phyloP scores from a whole-genome alignment of 2,113 vertebrate genomes.

The Clarias magur region DNA sequence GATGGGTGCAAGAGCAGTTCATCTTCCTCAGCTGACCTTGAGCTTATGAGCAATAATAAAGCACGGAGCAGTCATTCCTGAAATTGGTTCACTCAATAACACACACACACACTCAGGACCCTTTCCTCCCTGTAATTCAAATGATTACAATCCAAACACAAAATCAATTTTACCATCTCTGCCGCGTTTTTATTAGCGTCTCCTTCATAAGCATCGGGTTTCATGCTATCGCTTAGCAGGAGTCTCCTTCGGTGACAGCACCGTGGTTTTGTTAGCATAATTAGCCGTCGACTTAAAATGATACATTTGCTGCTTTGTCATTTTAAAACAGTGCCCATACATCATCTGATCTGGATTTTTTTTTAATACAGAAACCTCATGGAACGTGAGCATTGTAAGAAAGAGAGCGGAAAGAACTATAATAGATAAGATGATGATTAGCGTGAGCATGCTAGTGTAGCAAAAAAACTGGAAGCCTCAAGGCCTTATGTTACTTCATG shows the following conservation, averaged over 20 bases:
- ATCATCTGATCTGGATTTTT: background rate
- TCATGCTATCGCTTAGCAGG: background rate
- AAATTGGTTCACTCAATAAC: conserved; percentile 72
- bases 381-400: background rate
- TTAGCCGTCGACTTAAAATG: conserved; percentile 13
- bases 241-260: background rate
- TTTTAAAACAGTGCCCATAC: conserved; percentile 17
- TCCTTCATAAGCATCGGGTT: background rate
- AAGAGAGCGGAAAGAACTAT: background rate
- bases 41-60: conserved; percentile 78
- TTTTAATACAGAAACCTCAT: background rate
- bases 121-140: conserved; percentile 27
- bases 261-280: conserved; percentile 28
- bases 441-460: background rate
- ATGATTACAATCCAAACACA: conserved; percentile 43
- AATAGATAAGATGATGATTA: background rate
- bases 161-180: conserved; percentile 51
- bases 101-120: conserved; percentile 20
- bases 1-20: conserved; percentile 64
- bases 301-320: conserved; percentile 19
- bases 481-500: background rate
- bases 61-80: conserved; percentile 69
- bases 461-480: background rate
- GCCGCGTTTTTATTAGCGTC: conserved; percentile 27
- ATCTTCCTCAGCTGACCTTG: conserved; percentile 76